phyloP scores from a whole-genome alignment of 2,797 vertebrate species.

The Characodon lateralis region DNA sequence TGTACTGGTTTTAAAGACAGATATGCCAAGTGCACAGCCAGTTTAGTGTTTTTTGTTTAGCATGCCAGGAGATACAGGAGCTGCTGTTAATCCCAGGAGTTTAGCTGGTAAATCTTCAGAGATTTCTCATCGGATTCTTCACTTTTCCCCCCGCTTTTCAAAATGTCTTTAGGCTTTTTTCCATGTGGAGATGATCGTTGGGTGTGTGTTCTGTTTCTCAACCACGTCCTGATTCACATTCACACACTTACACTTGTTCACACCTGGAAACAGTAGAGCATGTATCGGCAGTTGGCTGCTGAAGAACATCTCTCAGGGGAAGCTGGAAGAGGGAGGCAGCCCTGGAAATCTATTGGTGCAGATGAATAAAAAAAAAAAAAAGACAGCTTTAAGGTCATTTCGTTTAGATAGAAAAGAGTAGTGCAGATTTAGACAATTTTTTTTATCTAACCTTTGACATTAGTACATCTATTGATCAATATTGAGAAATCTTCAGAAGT shows the following conservation, averaged over 20 bases:
- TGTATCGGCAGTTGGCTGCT: slow-evolving; percentile 32
- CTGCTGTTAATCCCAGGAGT: slow-evolving; percentile 39
- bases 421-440: not conserved
- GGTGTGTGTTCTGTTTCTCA: slow-evolving; percentile 40
- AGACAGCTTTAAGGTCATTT: slow-evolving; percentile 1
- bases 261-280: slow-evolving; percentile 54
- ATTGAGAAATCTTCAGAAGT: not conserved
- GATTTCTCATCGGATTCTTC: slow-evolving; percentile 33
- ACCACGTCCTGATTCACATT: slow-evolving; percentile 52
- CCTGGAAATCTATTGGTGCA: not conserved
- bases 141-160: not conserved
- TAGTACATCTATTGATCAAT: not conserved
- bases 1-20: slow-evolving; percentile 17
- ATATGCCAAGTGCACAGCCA: not conserved
- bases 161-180: slow-evolving; percentile 28
- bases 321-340: slow-evolving; percentile 21
- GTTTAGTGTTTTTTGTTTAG: slow-evolving; percentile 6
- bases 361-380: not conserved
- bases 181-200: slow-evolving; percentile 35
- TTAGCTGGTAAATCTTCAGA: slow-evolving; percentile 15
- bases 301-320: slow-evolving; percentile 20
- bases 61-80: slow-evolving; percentile 13
- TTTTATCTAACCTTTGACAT: not conserved
- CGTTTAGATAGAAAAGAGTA: not conserved
- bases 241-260: slow-evolving; percentile 39